phyloP scores from a whole-genome alignment of 2,113 vertebrate genomes.

The Nothobranchius furzeri region DNA sequence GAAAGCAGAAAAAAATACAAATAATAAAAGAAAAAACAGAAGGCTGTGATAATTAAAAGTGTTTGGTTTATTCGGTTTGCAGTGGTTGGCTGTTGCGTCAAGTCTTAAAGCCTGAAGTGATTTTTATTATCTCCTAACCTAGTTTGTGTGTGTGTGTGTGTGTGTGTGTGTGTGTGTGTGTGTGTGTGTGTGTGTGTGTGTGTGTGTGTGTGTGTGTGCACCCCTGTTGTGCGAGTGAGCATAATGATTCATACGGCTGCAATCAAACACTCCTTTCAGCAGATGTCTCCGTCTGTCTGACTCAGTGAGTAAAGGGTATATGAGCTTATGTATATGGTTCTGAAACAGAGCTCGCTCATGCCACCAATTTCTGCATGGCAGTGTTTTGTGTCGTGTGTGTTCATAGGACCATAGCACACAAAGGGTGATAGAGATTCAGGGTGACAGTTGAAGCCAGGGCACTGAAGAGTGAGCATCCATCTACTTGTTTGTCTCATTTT shows the following conservation, averaged over 20 bases:
- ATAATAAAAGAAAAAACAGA: conserved; percentile 67
- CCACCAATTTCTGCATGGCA: conserved; percentile 62
- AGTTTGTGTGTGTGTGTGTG: conserved; percentile 60
- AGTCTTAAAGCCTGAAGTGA: conserved; percentile 66
- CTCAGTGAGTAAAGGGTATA: conserved; percentile 58
- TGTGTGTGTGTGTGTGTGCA: conserved; percentile 49
- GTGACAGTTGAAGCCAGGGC: conserved; percentile 54
- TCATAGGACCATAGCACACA: conserved; percentile 33
- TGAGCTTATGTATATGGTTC: conserved; percentile 38
- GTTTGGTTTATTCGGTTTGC: conserved; percentile 55
- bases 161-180: conserved; percentile 22
- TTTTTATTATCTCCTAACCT: conserved; percentile 73
- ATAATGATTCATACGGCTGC: conserved; percentile 67
- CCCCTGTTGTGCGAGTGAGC: conserved; percentile 38
- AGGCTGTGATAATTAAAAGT: conserved; percentile 76
- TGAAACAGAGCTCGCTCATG: conserved; percentile 53
- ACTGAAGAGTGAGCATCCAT: conserved; percentile 75
- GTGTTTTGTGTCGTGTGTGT: conserved; percentile 22
- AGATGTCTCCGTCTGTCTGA: conserved; percentile 62
- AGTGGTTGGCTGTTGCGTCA: conserved; percentile 64
- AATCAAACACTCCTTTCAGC: conserved; percentile 65
- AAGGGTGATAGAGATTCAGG: conserved; percentile 64
- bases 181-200: conserved; percentile 61
- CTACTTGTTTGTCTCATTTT: conserved; percentile 67
- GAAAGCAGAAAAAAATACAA: conserved; percentile 61